phyloP scores from a whole-genome alignment of 2,797 vertebrate species.

The Limnodromus scolopaceus region DNA sequence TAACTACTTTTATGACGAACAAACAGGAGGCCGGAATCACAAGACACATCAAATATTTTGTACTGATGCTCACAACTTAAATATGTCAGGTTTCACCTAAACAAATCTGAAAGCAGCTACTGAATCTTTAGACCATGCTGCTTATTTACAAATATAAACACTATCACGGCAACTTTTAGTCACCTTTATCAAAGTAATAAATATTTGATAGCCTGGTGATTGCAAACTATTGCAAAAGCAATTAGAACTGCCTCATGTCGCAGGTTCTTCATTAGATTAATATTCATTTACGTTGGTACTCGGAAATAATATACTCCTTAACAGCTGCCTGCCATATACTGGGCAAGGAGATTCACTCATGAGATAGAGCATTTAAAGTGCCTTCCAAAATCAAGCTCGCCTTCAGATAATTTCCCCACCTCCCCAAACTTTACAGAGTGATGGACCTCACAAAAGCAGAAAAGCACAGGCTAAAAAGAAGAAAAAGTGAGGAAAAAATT shows the following conservation, averaged over 20 bases:
- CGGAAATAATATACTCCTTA: neutral
- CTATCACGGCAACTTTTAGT: neutral
- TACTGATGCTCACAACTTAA: neutral
- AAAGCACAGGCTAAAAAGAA: neutral
- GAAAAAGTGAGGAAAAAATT: accelerated
- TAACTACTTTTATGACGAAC: neutral
- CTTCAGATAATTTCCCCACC: neutral
- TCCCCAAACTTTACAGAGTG: neutral
- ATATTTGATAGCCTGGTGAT: neutral
- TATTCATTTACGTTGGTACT: neutral
- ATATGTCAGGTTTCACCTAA: neutral
- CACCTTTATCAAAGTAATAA: neutral
- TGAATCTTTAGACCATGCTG: neutral
- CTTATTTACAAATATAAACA: neutral
- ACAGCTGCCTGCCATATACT: neutral
- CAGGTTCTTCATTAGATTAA: neutral
- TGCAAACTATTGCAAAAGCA: neutral
- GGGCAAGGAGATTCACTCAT: neutral
- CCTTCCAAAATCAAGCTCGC: neutral
- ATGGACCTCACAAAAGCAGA: neutral
- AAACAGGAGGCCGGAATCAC: neutral
- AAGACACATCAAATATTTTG: neutral
- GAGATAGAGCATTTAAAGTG: neutral
- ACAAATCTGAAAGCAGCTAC: neutral
- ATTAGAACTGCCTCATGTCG: neutral